Base-by-base conservation (phyloP, 2,113 vertebrate genomes). In the Hippocampus zosterae region DNA sequence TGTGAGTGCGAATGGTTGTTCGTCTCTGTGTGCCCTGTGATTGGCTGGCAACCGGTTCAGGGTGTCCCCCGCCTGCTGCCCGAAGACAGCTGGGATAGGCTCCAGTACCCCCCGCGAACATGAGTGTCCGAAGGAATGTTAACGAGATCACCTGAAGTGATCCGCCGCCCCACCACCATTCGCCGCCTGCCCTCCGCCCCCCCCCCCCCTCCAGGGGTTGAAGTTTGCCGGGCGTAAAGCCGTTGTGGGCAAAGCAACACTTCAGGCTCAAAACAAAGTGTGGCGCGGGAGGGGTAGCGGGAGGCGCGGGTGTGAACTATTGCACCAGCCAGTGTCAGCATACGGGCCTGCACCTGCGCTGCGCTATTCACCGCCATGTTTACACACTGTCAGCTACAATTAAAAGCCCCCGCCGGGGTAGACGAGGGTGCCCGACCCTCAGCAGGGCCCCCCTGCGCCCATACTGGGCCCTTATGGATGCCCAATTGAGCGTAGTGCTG, bases 341-440 rank as follows among this genome's bases (percentile, higher is more conserved):
- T 74, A 75, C 77, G 80, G 79, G 91, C 89, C 77, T 77, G 82
- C 92, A 93, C 92, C 92, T 93, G 92, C 90, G 69, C 84, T 42
- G 79, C 79, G 52, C 91, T 89, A 92, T 93, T 93, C 92, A 92
- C 87, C 77, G 86, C 84, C 82, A 77, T 93, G 91, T 93, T 93
- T 93, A 93, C 91, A 92, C 90, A 91, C 91, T 93, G 92, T 93
- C 92, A 92, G 87, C 82, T 85, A 87, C 91, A 92, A 93, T 93
- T 92, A 92, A 89, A 86, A 87, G 87, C 87, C 88, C 83, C 83
- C 79, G 84, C 83, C 84, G 88, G 82, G 82, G 82, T 62, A 83
- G 88, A 25, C 63, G 21, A 41, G 61, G 61, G 60, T 27, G 75
- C 80, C 40, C 82, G 76, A 85, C 85, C 87, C 91, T 90, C 87